Base-by-base conservation (phyloP, 2,888 invertebrate genomes). In the Lepidochrysops patricia region DNA sequence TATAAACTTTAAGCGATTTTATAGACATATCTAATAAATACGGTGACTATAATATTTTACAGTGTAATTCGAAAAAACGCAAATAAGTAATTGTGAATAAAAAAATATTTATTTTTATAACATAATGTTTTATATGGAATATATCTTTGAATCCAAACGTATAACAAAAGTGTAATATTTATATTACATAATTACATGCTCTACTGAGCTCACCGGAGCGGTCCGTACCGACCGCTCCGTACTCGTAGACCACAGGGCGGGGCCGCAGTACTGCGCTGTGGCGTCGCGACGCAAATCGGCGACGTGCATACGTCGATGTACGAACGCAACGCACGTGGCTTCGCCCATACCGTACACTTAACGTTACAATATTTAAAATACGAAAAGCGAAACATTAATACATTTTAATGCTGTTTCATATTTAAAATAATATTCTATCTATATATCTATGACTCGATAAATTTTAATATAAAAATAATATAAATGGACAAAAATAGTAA, bases 1-100 rank as follows among this genome's bases (percentile, higher is more conserved):
- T 84, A 82, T 74, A 84, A 82, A 84, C 72, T 78, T 79, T 78
- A 83, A 85, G 84, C 84, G 72, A 75, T 72, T 79, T 80, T 81
- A 70, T 72, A 72, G 68, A 73, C 72, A 74, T 70, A 68, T 71
- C 76, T 80, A 75, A 73, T 79, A 80, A 59, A 59, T 59, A 59
- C 58, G 35, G 58, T 59, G 58, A 59, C 58, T 52, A 59, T 59
- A n/a, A n/a, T n/a, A 59, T 59, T 26, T 59, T 82, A 81, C 81
- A 84, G 72, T 79, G 81, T 79, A 79, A 79, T 69, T 79, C 78
- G 78, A 81, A 79, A 43, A 79, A 80, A 80, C 71, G 69, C 67
- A 74, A 68, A 63, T 73, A 77, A 80, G 79, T 80, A n/a, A n/a
- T 82, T 68, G 72, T 73, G 74, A 81, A 78, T 83, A 83, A 76